Conservation (phyloP, 2,113 vertebrate species). For the Xerus inauris region DNA sequence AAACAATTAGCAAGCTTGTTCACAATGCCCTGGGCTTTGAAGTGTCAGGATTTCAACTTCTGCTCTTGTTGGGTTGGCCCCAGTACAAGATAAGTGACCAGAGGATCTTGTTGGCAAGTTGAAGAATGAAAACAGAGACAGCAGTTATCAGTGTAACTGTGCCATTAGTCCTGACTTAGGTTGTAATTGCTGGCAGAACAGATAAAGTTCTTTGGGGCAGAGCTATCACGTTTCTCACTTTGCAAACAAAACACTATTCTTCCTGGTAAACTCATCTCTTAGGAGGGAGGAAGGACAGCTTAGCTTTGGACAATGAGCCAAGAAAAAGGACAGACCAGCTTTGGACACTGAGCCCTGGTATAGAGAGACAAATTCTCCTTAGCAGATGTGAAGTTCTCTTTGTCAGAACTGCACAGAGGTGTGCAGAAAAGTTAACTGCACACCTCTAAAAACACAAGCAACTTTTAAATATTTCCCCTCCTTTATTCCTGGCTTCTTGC, state of each 20-base stretch:
- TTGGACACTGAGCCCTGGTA: background rate
- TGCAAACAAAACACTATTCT: conserved; percentile 56
- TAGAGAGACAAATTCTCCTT: background rate
- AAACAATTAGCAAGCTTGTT: conserved; percentile 39
- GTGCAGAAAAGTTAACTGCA: background rate
- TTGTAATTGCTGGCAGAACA: conserved; percentile 64
- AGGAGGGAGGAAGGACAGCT: background rate
- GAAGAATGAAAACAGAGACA: conserved; percentile 49
- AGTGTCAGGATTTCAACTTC: conserved; percentile 40
- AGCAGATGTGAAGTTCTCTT: background rate
- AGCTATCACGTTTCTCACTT: conserved; percentile 45
- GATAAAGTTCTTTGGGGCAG: conserved; percentile 45
- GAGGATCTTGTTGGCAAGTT: conserved; percentile 36
- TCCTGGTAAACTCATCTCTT: conserved; percentile 5
- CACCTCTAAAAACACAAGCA: background rate
- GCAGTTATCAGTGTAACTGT: conserved; percentile 33
- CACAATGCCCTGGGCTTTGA: conserved; percentile 45
- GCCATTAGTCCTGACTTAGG: background rate
- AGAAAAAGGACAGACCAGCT: background rate
- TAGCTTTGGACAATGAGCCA: background rate
- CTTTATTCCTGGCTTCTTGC: background rate
- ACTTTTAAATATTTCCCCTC: background rate
- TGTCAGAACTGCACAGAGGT: background rate
- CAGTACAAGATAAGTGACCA: conserved; percentile 61
- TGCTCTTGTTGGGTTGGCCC: background rate